Evolutionary conservation across 2,113 vertebrate genomes (phyloP).

Genomic region (Stomatorhinus ivindoensis): DNA sequence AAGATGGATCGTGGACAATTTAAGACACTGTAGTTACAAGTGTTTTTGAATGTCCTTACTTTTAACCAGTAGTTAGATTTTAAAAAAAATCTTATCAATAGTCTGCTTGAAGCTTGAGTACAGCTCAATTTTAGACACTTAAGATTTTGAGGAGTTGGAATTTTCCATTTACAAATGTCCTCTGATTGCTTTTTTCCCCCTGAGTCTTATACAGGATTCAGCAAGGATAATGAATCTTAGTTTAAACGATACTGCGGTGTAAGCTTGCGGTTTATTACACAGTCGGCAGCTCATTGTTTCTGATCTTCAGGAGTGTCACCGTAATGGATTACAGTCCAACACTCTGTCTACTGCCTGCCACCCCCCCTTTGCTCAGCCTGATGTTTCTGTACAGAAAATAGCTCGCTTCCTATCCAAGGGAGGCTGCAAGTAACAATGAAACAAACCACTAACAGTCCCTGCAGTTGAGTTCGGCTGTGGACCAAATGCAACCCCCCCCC

Average conservation of each 20-base stretch:
- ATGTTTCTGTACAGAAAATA: slow-evolving; percentile 23
- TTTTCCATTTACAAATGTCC: slow-evolving; percentile 7
- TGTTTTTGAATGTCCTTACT: slow-evolving; percentile 4
- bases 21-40: background rate
- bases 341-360: slow-evolving; percentile 26
- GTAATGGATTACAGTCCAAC: slow-evolving; percentile 48
- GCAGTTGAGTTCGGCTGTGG: slow-evolving; percentile 28
- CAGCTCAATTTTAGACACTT: background rate
- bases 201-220: slow-evolving; percentile 46
- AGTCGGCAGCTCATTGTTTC: slow-evolving; percentile 58
- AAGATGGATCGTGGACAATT: background rate
- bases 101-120: background rate
- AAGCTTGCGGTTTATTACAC: slow-evolving; percentile 62
- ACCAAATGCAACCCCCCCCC: slow-evolving; percentile 35
- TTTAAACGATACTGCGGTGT: slow-evolving; percentile 59
- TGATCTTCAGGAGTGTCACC: slow-evolving; percentile 51
- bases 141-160: background rate
- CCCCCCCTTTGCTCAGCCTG: slow-evolving; percentile 18
- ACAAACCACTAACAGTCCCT: slow-evolving; percentile 26
- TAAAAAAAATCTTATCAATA: background rate
- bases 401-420: slow-evolving; percentile 9
- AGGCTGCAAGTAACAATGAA: slow-evolving; percentile 4
- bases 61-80: background rate
- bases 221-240: slow-evolving; percentile 68
- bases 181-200: background rate